Evolutionary conservation across 2,888 invertebrate genomes (phyloP).

Genomic region (Ochropacha duplaris): DNA sequence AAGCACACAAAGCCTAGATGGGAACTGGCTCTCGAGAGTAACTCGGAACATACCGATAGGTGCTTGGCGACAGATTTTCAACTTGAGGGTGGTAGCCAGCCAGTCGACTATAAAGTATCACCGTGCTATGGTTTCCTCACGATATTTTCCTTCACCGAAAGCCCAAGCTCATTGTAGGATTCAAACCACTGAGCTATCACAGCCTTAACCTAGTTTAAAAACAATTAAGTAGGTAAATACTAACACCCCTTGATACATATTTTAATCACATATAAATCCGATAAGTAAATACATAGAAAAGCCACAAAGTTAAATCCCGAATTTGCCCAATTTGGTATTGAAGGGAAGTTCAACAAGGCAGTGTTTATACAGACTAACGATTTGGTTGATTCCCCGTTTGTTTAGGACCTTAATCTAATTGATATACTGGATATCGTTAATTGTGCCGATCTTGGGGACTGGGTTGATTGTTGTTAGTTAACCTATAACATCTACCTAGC

Average conservation of each 20-base stretch:
- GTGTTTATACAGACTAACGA: slow-evolving; percentile 22
- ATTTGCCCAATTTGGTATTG: slow-evolving; percentile 23
- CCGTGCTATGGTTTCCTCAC: too few relatives aligned
- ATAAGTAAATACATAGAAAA: slow-evolving; percentile 31
- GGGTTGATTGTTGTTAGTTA: background rate
- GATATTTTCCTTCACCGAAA: too few relatives aligned
- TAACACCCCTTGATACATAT: slow-evolving; percentile 7
- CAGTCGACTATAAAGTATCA: too few relatives aligned
- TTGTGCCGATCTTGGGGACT: slow-evolving; percentile 35
- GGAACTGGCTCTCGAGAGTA: too few relatives aligned
- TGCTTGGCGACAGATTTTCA: too few relatives aligned
- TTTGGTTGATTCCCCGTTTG: slow-evolving; percentile 44
- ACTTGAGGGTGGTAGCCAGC: too few relatives aligned
- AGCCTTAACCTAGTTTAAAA: too few relatives aligned
- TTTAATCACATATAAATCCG: slow-evolving; percentile 29
- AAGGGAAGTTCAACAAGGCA: slow-evolving; percentile 25
- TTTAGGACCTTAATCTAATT: slow-evolving; percentile 49
- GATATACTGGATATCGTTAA: slow-evolving; percentile 32
- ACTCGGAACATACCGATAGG: too few relatives aligned
- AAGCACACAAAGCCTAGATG: too few relatives aligned
- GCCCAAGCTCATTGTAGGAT: too few relatives aligned
- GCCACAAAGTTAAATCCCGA: slow-evolving; percentile 36
- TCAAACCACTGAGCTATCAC: too few relatives aligned
- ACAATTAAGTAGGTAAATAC: background rate
- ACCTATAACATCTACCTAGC: background rate